phyloP scores from a whole-genome alignment of 35 echinoderm and acorn worm genomes.

The Ophiothrix spiculata region DNA sequence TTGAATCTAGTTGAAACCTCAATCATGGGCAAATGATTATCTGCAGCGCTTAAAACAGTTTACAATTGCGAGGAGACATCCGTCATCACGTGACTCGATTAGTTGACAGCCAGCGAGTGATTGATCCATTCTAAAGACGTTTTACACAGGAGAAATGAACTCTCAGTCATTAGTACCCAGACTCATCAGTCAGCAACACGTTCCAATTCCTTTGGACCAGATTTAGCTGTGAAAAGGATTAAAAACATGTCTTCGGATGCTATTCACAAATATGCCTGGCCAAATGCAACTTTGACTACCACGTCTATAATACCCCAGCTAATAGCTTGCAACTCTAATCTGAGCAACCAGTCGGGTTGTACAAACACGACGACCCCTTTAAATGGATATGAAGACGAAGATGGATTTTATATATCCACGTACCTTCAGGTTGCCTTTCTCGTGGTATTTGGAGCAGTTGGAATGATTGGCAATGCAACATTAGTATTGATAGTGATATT shows the following conservation, averaged over 20 bases:
- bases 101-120: no score
- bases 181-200: no score
- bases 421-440: slow-evolving; percentile 48
- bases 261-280: background rate
- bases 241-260: background rate
- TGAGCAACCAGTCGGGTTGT: background rate
- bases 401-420: background rate
- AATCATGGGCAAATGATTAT: no score
- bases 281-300: background rate
- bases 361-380: background rate
- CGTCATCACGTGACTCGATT: no score
- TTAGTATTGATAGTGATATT: slow-evolving; percentile 70
- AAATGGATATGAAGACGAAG: background rate
- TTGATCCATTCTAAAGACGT: no score
- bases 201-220: no score
- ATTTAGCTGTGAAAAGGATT: no score
- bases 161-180: no score
- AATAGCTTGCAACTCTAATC: background rate
- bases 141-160: no score
- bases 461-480: slow-evolving; percentile 75
- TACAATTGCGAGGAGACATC: no score
- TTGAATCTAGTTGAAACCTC: no score
- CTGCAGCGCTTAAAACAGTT: no score
- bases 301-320: background rate
- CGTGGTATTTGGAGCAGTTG: slow-evolving; percentile 46